These are phyloP conservation scores for Tauraco hartlaubi DNA, from an alignment of 2,797 vertebrate genomes.

Conservation along the genomic window DNA sequence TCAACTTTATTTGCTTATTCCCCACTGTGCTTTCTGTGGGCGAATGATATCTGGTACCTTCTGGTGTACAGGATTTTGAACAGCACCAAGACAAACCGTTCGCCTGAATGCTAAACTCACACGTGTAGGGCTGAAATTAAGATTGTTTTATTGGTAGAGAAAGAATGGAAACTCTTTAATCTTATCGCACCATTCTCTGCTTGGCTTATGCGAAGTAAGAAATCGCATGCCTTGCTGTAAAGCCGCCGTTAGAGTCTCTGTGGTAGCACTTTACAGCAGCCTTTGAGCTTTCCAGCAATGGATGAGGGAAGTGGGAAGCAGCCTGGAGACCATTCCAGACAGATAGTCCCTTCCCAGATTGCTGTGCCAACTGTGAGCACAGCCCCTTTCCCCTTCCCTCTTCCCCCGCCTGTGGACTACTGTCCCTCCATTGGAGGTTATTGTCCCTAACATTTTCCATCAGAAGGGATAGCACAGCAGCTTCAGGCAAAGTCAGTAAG, in stretches of 20 bases:
- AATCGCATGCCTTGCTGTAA: not conserved
- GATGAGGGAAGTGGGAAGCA: not conserved
- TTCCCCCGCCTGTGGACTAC: not conserved
- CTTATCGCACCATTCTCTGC: not conserved
- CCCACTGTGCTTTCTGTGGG: constrained; percentile 22
- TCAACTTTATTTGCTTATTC: constrained; percentile 67
- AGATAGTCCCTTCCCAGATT: rapidly evolving
- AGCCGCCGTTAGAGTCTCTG: not conserved
- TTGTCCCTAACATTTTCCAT: not conserved
- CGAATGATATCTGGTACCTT: not conserved
- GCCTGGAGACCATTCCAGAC: rapidly evolving
- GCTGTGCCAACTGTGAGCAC: rapidly evolving
- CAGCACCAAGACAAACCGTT: not conserved
- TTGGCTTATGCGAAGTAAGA: not conserved
- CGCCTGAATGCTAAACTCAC: not conserved
- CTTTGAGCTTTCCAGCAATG: not conserved
- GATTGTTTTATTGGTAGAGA: not conserved
- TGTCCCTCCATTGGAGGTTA: not conserved
- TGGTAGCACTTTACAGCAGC: not conserved
- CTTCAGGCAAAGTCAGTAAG: not conserved
- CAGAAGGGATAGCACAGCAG: rapidly evolving
- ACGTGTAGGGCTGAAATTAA: not conserved
- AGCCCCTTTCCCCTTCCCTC: not conserved
- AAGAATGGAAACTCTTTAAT: not conserved
- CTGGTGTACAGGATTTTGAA: not conserved